Percentiles rank a stretch among this genome's conserved stretches.
phyloP scores from a whole-genome alignment of 2,888 invertebrate genomes.

The Allolobophora icterica region DNA sequence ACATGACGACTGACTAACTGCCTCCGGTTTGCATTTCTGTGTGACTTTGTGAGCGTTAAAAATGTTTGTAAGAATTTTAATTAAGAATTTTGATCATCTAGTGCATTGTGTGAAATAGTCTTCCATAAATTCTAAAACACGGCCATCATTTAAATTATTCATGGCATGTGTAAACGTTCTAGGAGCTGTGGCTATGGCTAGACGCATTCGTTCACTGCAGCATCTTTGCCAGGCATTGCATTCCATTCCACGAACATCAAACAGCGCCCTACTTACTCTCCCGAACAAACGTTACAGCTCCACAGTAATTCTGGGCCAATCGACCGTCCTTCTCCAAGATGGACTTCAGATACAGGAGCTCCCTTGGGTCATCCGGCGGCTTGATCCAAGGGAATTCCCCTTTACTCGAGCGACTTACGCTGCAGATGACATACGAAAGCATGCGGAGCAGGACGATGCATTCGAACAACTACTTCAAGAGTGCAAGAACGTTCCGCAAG shows the following conservation, averaged over 20 bases:
- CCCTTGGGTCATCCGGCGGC: constrained; percentile 72
- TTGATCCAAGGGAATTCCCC: constrained; percentile 47
- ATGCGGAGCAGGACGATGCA: constrained; percentile 49
- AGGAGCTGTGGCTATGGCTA: not conserved
- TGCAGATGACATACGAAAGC: constrained; percentile 45
- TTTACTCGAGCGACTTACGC: constrained; percentile 46
- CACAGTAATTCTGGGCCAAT: constrained; percentile 60
- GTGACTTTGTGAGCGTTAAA: no score
- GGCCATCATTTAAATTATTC: not conserved
- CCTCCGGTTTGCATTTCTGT: no score
- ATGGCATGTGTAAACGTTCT: not conserved
- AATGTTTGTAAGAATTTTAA: no score
- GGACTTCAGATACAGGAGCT: constrained; percentile 74
- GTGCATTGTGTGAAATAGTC: no score
- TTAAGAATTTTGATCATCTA: no score
- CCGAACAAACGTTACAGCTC: not conserved
- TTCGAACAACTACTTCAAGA: constrained; percentile 50
- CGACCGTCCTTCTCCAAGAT: constrained; percentile 74
- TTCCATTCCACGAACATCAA: constrained; percentile 4
- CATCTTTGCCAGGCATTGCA: not conserved
- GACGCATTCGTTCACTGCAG: not conserved
- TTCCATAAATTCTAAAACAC: no score
- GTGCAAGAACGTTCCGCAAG: constrained; percentile 53
- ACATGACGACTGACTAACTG: no score
- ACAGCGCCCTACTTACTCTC: not conserved